Percentiles rank a stretch among this genome's conserved stretches.
These are phyloP conservation scores for Uria aalge DNA, from an alignment of 2,113 vertebrate genomes.

Conservation along the genomic window DNA sequence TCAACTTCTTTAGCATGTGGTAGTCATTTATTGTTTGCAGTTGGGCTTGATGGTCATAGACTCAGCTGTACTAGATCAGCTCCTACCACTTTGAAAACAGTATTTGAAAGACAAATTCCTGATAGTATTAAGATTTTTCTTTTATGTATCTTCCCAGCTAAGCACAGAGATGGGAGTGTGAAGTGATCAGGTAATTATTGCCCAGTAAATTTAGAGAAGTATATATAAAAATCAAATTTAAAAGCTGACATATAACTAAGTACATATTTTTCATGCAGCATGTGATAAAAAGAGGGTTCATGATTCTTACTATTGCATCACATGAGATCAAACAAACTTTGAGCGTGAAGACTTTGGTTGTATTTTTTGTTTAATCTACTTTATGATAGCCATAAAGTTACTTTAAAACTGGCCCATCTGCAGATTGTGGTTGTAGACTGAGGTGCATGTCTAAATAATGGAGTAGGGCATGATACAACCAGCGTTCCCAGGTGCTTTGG, in stretches of 20 bases:
- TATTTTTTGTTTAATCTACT: background rate
- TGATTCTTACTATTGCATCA: background rate
- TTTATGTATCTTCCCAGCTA: background rate
- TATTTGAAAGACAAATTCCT: constrained; percentile 43
- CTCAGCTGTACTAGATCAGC: constrained; percentile 55
- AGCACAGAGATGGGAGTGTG: background rate
- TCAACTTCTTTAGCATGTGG: constrained; percentile 18
- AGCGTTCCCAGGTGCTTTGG: background rate
- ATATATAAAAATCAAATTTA: background rate
- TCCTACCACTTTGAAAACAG: constrained; percentile 34
- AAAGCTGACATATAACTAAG: background rate
- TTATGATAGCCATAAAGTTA: background rate
- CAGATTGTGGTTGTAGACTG: background rate
- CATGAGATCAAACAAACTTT: background rate
- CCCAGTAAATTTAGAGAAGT: background rate
- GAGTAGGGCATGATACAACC: background rate
- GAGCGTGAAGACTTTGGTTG: background rate
- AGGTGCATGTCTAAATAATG: background rate
- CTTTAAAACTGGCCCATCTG: background rate
- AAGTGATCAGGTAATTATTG: background rate
- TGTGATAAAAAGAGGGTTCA: background rate
- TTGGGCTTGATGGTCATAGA: constrained; percentile 8
- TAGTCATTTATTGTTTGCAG: constrained; percentile 49
- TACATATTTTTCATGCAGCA: background rate
- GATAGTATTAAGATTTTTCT: constrained; percentile 4